Evolutionary conservation across 2,113 vertebrate genomes (phyloP), one percentile per base, ranked within the genome.

Genomic region (Sciurus niger): DNA sequence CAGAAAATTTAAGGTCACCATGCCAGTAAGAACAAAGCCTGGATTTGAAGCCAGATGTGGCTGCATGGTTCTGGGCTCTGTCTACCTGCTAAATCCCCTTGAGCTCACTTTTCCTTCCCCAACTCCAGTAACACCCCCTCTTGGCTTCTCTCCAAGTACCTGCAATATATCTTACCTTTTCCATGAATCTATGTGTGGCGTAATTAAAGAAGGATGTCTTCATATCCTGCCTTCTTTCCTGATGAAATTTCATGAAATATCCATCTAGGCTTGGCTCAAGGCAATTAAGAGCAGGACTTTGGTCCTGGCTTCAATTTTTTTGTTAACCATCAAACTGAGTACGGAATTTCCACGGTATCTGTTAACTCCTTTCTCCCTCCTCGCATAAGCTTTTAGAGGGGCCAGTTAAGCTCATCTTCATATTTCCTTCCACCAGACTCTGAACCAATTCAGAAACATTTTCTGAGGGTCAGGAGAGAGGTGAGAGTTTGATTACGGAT

Each of bases 211-310:
- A 48, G 28, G 80, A 24, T 11, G 43, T 60, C 48, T 4, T 76
- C 63, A 40, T 2, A 18, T 58, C 12, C 16, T 11, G 1, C 37
- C 32, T 93, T 63, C 20, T 82, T 91, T 40, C 40, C 8, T 86
- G 93, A 20, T 94, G 86, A 82, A 90, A 74, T 89, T 43, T 85
- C 37, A 48, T 82, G 65, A 53, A 72, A 72, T 65, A 25, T 72
- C 63, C 17, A 53, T 25, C 70, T 72, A 82, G 22, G 20, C 17
- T 90, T 91, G 84, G 76, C 34, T 20, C 43, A 67, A 67, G 25
- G 40, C 63, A 74, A 77, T 8, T 43, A 68, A 82, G 55, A 94
- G 12, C 22, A 79, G 93, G 48, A 82, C 32, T n/a, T 63, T 34
- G 48, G 48, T n/a, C 12, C 2, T 34, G 53, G 67, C 55, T 89